Evolutionary conservation across 2,113 vertebrate genomes (phyloP).

Genomic region (Corythaeola cristata): DNA sequence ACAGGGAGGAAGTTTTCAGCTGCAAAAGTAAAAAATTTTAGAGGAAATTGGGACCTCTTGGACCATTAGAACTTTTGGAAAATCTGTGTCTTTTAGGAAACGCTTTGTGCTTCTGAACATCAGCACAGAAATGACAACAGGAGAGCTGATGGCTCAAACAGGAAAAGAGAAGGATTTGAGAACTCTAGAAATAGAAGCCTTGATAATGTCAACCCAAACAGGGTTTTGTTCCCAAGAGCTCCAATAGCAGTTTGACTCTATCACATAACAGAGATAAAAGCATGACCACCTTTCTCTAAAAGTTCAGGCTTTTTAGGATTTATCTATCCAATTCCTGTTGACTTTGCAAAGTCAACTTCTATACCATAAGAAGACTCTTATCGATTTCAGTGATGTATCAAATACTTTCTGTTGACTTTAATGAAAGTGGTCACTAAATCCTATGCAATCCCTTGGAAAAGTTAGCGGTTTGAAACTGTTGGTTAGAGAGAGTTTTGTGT

Average conservation of each 20-base stretch:
- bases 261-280: background rate
- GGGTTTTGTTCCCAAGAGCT: background rate
- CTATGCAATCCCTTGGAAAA: background rate
- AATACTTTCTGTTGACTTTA: background rate
- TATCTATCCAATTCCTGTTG: background rate
- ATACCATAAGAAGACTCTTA: accelerated
- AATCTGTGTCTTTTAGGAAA: background rate
- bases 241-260: background rate
- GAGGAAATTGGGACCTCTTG: background rate
- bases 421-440: background rate
- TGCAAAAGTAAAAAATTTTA: background rate
- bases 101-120: background rate
- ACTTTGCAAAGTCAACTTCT: background rate
- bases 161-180: background rate
- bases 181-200: background rate
- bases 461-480: background rate
- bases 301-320: background rate
- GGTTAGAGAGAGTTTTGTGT: background rate
- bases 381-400: background rate
- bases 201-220: background rate
- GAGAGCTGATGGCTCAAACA: background rate
- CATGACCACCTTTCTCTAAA: background rate
- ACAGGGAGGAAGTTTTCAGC: background rate
- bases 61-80: background rate
- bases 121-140: background rate